phyloP scores from a whole-genome alignment of 2,113 vertebrate genomes.

The Piaya cayana region DNA sequence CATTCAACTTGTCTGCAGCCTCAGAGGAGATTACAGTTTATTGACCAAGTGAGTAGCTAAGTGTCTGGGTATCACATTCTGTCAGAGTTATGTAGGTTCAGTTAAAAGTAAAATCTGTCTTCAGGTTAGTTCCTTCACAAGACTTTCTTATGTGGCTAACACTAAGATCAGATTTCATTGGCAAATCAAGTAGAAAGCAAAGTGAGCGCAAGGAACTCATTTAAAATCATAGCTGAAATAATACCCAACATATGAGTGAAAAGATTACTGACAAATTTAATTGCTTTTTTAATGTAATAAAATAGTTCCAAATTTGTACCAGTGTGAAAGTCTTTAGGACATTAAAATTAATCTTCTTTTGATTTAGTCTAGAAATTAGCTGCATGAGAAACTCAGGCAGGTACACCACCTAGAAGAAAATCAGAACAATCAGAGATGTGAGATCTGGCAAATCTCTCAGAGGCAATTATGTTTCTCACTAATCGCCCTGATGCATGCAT shows the following conservation, averaged over 20 bases:
- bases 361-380: slow-evolving; percentile 40
- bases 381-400: not conserved
- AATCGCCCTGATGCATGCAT: not conserved
- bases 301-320: slow-evolving; percentile 31
- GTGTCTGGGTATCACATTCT: not conserved
- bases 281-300: slow-evolving; percentile 27
- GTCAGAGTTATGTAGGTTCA: not conserved
- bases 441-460: slow-evolving; percentile 3
- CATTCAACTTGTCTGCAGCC: not conserved
- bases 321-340: not conserved
- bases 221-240: slow-evolving; percentile 50
- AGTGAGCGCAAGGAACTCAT: not conserved
- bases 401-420: not conserved
- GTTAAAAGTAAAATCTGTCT: not conserved
- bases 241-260: slow-evolving; percentile 12
- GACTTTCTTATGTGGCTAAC: not conserved
- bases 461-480: slow-evolving; percentile 12
- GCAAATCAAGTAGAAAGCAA: slow-evolving; percentile 7
- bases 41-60: not conserved
- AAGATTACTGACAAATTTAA: slow-evolving; percentile 39
- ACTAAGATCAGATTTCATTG: slow-evolving; percentile 7
- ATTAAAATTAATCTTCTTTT: slow-evolving; percentile 51
- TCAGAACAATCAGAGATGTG: slow-evolving; percentile 2
- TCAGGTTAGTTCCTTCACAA: not conserved
- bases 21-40: slow-evolving; percentile 4